Conservation (phyloP, 2,888 invertebrate species). For the Leucania comma region DNA sequence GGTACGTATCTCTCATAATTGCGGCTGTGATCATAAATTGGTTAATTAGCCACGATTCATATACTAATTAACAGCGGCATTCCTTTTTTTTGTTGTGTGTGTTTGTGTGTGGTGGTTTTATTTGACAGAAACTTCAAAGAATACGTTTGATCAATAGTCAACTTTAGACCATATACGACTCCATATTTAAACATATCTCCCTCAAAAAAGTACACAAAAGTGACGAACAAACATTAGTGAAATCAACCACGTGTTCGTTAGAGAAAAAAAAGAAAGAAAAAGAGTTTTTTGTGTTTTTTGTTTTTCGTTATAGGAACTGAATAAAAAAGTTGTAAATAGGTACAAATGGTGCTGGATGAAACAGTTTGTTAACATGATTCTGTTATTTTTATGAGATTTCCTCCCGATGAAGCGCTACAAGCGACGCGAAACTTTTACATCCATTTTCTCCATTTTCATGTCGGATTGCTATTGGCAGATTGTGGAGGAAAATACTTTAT, state of each 20-base stretch:
- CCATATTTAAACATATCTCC: too few relatives aligned
- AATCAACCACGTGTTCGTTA: not conserved
- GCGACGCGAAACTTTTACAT: constrained; percentile 40
- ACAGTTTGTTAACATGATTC: constrained; percentile 47
- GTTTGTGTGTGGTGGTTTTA: too few relatives aligned
- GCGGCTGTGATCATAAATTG: too few relatives aligned
- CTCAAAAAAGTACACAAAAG: not conserved
- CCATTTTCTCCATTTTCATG: constrained; percentile 42
- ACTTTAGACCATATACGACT: too few relatives aligned
- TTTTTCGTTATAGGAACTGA: not conserved
- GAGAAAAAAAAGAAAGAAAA: too few relatives aligned
- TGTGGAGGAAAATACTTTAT: constrained; percentile 2
- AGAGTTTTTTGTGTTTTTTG: too few relatives aligned
- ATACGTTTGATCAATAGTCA: too few relatives aligned
- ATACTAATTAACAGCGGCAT: too few relatives aligned
- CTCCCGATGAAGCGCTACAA: constrained; percentile 43
- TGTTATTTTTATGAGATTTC: constrained; percentile 52
- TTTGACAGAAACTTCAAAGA: too few relatives aligned
- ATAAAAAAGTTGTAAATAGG: constrained; percentile 31
- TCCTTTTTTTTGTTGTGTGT: too few relatives aligned
- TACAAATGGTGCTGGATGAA: constrained; percentile 27
- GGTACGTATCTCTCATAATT: too few relatives aligned
- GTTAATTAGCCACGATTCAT: too few relatives aligned
- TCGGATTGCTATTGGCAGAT: constrained; percentile 25
- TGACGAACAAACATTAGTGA: not conserved